A percentile compares a stretch with the other conserved stretches of the same genome.
These are phyloP conservation scores for Cactoblastis cactorum DNA, from an alignment of 2,888 invertebrate species.

Conservation along the genomic window DNA sequence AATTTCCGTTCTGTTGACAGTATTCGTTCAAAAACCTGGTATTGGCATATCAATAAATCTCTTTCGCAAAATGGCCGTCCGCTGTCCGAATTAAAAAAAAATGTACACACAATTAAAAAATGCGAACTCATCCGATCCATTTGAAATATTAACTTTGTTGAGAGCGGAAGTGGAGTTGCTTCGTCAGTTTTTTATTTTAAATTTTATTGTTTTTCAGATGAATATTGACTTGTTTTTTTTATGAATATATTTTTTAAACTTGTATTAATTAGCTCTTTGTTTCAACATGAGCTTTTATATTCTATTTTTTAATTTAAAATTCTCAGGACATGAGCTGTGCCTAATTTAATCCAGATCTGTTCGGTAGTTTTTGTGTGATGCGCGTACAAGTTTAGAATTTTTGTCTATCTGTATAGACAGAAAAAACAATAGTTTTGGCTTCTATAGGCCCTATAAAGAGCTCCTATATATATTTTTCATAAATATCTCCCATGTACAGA, in stretches of 20 bases:
- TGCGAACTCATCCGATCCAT: constrained; percentile 21
- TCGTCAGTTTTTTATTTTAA: background rate
- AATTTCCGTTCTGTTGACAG: background rate
- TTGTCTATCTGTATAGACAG: too few relatives aligned
- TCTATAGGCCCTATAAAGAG: too few relatives aligned
- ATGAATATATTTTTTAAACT: background rate
- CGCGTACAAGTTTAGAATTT: too few relatives aligned
- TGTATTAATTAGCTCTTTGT: too few relatives aligned
- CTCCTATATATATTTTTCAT: too few relatives aligned
- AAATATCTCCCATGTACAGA: too few relatives aligned
- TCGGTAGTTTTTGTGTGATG: too few relatives aligned
- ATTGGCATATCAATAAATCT: constrained; percentile 22
- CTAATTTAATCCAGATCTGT: too few relatives aligned
- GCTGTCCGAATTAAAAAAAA: constrained; percentile 31
- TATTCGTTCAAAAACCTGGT: background rate
- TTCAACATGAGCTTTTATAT: too few relatives aligned
- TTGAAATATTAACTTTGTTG: constrained; percentile 27
- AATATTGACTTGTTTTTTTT: background rate
- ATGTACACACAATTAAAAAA: constrained; percentile 28
- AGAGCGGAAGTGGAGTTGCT: constrained; percentile 10
- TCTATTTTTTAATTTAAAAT: too few relatives aligned
- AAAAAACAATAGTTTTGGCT: too few relatives aligned
- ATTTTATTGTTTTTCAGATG: background rate
- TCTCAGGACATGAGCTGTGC: too few relatives aligned
- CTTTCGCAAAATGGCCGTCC: constrained; percentile 4